These are phyloP conservation scores for Arremon brunneinucha DNA, from an alignment of 2,797 vertebrate species.

Conservation along the genomic window DNA sequence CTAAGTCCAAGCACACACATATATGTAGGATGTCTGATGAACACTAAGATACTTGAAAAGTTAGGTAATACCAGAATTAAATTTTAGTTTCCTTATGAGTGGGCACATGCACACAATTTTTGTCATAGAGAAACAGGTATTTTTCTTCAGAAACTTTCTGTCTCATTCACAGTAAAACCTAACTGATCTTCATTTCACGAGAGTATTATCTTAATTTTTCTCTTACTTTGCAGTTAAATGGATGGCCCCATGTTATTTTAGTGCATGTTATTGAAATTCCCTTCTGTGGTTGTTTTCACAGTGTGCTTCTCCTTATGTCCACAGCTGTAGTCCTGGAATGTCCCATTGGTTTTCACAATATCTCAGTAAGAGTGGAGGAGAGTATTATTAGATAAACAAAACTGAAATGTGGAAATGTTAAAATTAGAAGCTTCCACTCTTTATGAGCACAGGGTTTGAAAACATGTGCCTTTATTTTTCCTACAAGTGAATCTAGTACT, in stretches of 20 bases:
- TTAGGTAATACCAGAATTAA: background rate
- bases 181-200: background rate
- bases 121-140: background rate
- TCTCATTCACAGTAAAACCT: background rate
- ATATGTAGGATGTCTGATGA: background rate
- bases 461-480: background rate
- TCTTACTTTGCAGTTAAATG: background rate
- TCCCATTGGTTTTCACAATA: background rate
- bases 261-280: background rate
- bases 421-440: background rate
- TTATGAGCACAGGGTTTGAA: background rate
- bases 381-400: background rate
- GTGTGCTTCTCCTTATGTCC: background rate
- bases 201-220: background rate
- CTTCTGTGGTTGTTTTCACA: background rate
- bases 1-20: background rate
- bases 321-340: background rate
- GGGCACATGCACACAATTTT: background rate
- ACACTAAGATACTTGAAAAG: background rate
- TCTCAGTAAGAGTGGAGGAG: background rate
- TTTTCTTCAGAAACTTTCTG: background rate
- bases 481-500: background rate
- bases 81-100: background rate
- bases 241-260: background rate
- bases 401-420: background rate